phyloP scores from a whole-genome alignment of 2,797 vertebrate species.

The Streptopelia turtur region DNA sequence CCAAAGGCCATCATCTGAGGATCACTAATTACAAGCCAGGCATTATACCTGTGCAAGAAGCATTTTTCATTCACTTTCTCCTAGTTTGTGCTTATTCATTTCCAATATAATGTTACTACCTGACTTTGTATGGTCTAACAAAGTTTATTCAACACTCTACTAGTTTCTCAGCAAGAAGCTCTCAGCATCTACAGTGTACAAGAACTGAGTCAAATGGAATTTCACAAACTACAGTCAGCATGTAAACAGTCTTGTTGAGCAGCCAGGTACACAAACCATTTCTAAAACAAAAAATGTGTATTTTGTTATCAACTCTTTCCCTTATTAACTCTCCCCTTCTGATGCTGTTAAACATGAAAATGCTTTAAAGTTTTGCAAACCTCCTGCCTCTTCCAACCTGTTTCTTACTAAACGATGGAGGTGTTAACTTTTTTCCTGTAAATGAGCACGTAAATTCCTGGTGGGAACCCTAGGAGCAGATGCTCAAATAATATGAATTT shows the following conservation, averaged over 20 bases:
- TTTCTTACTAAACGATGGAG: slow-evolving; percentile 10
- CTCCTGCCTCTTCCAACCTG: slow-evolving; percentile 1
- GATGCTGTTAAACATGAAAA: slow-evolving; percentile 36
- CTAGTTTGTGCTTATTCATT: neutral
- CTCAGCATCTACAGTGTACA: neutral
- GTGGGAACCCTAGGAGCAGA: neutral
- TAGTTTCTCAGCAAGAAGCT: neutral
- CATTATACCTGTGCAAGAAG: neutral
- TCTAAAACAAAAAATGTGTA: neutral
- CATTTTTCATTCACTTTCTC: neutral
- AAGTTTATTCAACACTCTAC: neutral
- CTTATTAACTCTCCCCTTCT: neutral
- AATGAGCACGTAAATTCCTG: slow-evolving; percentile 14
- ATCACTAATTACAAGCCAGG: neutral
- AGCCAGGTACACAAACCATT: neutral
- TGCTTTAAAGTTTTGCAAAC: slow-evolving; percentile 27
- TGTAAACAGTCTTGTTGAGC: neutral
- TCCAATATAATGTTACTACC: neutral
- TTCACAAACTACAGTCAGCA: neutral
- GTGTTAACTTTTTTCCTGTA: neutral
- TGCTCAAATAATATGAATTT: slow-evolving; percentile 48
- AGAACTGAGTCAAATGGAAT: neutral
- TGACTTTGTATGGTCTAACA: neutral
- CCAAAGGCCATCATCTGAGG: neutral
- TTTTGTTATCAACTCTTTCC: neutral